Base-by-base conservation (phyloP, 1,140 invertebrate species). In the Drosophila nigromelanica region DNA sequence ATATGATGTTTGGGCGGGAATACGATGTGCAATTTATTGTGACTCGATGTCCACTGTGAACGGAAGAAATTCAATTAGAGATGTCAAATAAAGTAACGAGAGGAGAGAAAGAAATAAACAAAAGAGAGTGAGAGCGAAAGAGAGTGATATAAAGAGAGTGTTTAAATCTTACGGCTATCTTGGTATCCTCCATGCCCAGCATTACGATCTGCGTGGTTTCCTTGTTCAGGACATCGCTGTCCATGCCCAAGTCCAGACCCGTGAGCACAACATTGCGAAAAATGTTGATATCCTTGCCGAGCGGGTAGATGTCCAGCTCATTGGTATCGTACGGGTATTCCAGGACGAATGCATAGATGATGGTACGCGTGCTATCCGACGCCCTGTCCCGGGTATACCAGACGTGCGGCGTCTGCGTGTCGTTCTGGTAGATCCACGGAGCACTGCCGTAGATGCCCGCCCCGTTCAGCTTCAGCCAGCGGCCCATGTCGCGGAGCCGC, bases 401-500 rank as follows among this genome's bases (percentile, higher is more conserved):
- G 24, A 97, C 94, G 77, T 94, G 92, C 0, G 76, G 64, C n/a
- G 95, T 95, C 0, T 94, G 14, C 0, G 96, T 96, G 86, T 99
- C 98, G 89, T 98, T 98, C 92, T 98, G 98, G 77, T 93, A 92
- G 37, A 90, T 93, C 95, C 96, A 98, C 0, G 97, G 96, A 30
- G 92, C 93, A 0, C 95, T 95, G n/a, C 92, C 93, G 85, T 98
- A 99, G 80, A 99, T 97, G 0, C 96, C 97, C 91, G 98, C 96
- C 3, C 97, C 97, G 90, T 99, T 99, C 2, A 96, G 92, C 10
- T 93, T 80, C 5, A 99, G 91, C 97, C 98, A 91, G 45, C 93
- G 90, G 64, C 96, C 96, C 61, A 97, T 93, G 43, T 94, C 92
- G 14, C 93, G 89, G 0, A 99, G 93, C 66, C 98, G 93, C 86